Percentiles rank a stretch among this genome's conserved stretches.
phyloP scores from a whole-genome alignment of 2,797 vertebrate species.

The Propithecus perrieri region DNA sequence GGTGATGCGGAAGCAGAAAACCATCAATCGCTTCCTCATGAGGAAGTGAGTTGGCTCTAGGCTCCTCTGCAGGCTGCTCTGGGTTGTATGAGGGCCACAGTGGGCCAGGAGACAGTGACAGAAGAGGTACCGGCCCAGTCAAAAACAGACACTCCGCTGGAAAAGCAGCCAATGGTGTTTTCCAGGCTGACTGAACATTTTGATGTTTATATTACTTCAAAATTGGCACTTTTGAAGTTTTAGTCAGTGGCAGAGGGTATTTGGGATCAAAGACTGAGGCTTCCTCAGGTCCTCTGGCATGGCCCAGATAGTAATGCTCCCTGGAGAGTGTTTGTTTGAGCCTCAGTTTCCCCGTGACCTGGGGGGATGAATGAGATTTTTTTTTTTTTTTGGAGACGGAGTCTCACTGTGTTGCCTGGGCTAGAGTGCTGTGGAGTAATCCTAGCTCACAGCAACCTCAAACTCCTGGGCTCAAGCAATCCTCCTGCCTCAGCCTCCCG shows the following conservation, averaged over 20 bases:
- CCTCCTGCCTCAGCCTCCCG: too few relatives aligned
- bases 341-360: background rate
- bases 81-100: background rate
- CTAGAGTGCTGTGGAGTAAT: too few relatives aligned
- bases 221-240: background rate
- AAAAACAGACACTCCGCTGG: background rate
- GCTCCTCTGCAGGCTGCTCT: background rate
- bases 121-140: background rate
- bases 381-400: background rate
- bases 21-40: conserved; percentile 99
- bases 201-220: background rate
- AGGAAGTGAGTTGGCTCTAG: conserved; percentile 91
- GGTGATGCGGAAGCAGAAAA: conserved; percentile 97
- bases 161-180: background rate
- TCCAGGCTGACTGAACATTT: background rate
- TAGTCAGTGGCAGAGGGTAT: background rate
- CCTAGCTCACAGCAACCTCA: too few relatives aligned
- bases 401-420: too few relatives aligned
- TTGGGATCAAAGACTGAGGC: background rate
- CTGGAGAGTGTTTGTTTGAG: background rate
- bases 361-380: background rate
- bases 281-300: background rate
- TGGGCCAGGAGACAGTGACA: background rate
- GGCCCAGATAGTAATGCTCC: background rate
- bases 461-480: too few relatives aligned